Evolutionary conservation across 1,140 invertebrate genomes (phyloP), one percentile per base, ranked within the genome.

Genomic region (Antheraea mylitta): DNA sequence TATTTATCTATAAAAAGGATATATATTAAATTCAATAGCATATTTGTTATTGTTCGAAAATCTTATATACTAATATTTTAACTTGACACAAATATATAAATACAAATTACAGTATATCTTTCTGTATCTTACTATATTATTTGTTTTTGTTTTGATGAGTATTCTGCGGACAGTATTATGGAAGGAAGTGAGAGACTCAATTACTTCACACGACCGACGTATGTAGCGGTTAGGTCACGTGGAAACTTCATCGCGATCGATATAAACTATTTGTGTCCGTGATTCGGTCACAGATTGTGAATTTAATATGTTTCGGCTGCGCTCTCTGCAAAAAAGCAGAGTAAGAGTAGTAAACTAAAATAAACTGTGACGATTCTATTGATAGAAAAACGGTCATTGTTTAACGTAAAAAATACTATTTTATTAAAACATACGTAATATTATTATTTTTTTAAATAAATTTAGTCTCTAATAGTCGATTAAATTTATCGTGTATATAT

Each of bases 161-260:
- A 64, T 37, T 73, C 66, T 70, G 75, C 73, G 63, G 69, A 66
- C 66, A 67, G 67, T 72, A 67, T 61, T 70, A 75, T 80, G 85
- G 83, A 85, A 86, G 85, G 85, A 87, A 85, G 76, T 73, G 75
- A 74, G 69, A 70, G 75, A 76, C 82, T 87, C 82, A 82, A 86
- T 86, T 87, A 85, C 80, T 73, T 58, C 68, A 69, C 72, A 70
- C 73, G 66, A 76, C 73, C 77, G 76, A 69, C 70, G 69, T 66
- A 58, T 74, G 71, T 75, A 78, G 66, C 72, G 66, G 68, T 42
- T 64, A 77, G 73, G 72, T 76, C 74, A 76, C 71, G 74, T 79
- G 76, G 72, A 73, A 73, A 78, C 67, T 45, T 30, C 61, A 64
- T 71, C 70, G 71, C 71, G 76, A 76, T 78, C 81, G 75, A 83